These are phyloP conservation scores for Leptinotarsa defecta DNA, from an alignment of 1,140 invertebrate species.

Conservation along the genomic window DNA sequence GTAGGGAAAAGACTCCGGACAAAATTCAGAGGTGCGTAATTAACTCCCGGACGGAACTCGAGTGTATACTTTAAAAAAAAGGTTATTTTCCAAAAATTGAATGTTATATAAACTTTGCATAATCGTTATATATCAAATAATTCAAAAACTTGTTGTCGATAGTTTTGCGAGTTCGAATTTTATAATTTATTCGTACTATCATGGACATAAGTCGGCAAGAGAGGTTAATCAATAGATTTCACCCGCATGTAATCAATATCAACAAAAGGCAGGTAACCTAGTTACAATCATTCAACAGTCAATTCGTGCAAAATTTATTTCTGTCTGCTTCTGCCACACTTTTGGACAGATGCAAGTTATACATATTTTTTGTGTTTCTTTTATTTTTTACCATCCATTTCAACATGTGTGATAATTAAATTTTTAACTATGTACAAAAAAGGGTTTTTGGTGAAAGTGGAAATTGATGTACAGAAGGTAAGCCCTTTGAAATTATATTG, in stretches of 20 bases:
- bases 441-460: slow-evolving; percentile 50
- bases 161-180: no score
- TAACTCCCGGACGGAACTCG: no score
- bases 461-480: slow-evolving; percentile 51
- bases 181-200: no score
- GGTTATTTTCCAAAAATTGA: no score
- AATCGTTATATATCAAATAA: no score
- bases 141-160: no score
- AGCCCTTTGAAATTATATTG: slow-evolving; percentile 9
- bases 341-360: slow-evolving; percentile 1
- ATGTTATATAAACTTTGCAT: no score
- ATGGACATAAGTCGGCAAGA: no score
- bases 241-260: slow-evolving; percentile 4
- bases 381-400: not conserved
- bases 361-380: not conserved
- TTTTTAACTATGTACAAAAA: slow-evolving; percentile 36
- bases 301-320: slow-evolving; percentile 6
- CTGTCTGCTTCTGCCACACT: not conserved
- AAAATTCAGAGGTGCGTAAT: no score
- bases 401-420: not conserved
- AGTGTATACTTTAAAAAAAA: no score
- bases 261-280: slow-evolving; percentile 3
- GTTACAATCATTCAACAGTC: slow-evolving; percentile 7
- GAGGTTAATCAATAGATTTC: not conserved
- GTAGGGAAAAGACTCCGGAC: no score